phyloP scores from a whole-genome alignment of 2,797 vertebrate genomes.

The Limosa lapponica region DNA sequence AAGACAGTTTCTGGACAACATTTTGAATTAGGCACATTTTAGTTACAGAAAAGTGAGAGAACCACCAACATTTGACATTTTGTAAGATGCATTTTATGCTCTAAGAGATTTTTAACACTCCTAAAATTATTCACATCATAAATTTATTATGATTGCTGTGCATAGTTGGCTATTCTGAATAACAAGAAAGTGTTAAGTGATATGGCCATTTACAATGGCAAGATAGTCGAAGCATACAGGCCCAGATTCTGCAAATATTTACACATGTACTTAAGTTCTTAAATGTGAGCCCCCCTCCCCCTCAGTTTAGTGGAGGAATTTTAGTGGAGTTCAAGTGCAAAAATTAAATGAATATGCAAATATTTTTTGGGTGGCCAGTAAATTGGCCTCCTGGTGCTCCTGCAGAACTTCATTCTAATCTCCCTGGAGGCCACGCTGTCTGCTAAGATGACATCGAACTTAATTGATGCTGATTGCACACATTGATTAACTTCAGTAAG shows the following conservation, averaged over 20 bases:
- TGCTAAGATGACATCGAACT: background rate
- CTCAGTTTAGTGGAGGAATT: background rate
- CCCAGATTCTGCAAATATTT: background rate
- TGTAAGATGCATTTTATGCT: background rate
- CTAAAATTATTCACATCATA: background rate
- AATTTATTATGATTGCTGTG: background rate
- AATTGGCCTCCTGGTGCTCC: background rate
- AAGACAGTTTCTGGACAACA: background rate
- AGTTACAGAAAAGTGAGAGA: background rate
- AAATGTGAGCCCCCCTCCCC: background rate
- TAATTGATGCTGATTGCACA: background rate
- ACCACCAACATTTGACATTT: background rate
- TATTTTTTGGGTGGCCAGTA: background rate
- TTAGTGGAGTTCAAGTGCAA: rapidly evolving
- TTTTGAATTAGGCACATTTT: background rate
- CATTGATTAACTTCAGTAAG: background rate
- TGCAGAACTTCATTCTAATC: background rate
- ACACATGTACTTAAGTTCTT: background rate
- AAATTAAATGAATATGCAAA: background rate
- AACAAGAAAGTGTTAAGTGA: background rate
- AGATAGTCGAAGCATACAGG: background rate
- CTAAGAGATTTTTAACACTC: background rate
- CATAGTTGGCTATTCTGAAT: background rate
- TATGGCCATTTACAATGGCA: background rate
- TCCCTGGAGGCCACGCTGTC: background rate